These are phyloP conservation scores for Drosophila prolongata DNA, from an alignment of 2,888 invertebrate species.

Conservation along the genomic window DNA sequence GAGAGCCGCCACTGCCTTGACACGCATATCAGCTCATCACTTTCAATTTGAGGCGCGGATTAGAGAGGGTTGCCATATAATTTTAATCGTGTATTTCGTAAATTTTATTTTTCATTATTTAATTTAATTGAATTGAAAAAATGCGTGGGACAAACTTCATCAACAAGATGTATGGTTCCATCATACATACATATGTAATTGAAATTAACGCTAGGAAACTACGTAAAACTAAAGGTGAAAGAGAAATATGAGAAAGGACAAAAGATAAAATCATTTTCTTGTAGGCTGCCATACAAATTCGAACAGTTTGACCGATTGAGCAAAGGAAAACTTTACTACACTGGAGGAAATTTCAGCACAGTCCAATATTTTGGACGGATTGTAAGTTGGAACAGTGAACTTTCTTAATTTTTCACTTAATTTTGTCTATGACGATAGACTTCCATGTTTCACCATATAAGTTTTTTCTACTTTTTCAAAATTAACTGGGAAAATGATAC, in stretches of 20 bases:
- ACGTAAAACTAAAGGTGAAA: neutral
- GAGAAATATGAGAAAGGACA: constrained; percentile 16
- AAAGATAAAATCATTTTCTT: constrained; percentile 72
- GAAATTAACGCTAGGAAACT: constrained; percentile 52
- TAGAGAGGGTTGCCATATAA: constrained; percentile 63
- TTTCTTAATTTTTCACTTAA: too few species aligned
- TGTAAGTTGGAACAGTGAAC: too few species aligned
- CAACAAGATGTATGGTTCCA: too few species aligned
- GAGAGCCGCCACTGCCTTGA: constrained; percentile 18
- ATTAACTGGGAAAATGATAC: too few species aligned
- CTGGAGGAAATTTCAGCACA: neutral
- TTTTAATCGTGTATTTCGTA: constrained; percentile 42
- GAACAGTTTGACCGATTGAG: constrained; percentile 73
- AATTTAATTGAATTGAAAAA: constrained; percentile 42
- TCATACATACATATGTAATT: constrained; percentile 38
- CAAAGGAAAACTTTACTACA: constrained; percentile 42
- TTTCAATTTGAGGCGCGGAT: constrained; percentile 65
- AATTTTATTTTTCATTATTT: constrained; percentile 28
- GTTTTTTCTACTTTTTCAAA: too few species aligned
- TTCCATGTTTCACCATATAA: too few species aligned
- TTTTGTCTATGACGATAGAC: too few species aligned
- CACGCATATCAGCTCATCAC: constrained; percentile 46
- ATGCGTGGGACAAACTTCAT: constrained; percentile 51
- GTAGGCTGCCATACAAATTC: constrained; percentile 61
- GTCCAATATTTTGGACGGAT: too few species aligned